These are phyloP conservation scores for Lerema accius DNA, from an alignment of 1,140 invertebrate genomes.

Conservation along the genomic window DNA sequence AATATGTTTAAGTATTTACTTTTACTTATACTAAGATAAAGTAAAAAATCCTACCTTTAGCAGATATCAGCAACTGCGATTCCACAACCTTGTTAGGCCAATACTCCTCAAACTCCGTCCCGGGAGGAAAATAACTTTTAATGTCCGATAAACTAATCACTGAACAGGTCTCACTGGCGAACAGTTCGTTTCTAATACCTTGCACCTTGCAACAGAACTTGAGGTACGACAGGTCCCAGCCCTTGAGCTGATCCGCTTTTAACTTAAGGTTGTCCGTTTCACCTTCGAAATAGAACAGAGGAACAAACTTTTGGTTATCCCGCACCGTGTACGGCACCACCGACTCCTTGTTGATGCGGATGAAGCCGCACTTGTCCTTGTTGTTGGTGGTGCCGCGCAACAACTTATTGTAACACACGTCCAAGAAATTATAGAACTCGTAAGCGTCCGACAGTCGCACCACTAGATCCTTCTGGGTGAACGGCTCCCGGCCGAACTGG, in stretches of 20 bases:
- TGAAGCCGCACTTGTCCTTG: conserved; percentile 95
- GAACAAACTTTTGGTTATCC: conserved; percentile 93
- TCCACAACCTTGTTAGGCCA: conserved; percentile 94
- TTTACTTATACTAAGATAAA: too few species aligned
- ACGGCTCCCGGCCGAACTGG: conserved; percentile 94
- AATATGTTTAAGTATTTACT: too few species aligned
- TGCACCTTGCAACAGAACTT: conserved; percentile 98
- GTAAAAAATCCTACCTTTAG: conserved; percentile 82
- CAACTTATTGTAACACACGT: conserved; percentile 93
- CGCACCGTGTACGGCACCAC: conserved; percentile 96
- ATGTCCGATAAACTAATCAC: conserved; percentile 95
- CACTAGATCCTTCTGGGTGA: conserved; percentile 94
- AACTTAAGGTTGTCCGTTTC: conserved; percentile 94
- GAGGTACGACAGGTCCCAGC: conserved; percentile 95
- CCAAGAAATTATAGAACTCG: conserved; percentile 95
- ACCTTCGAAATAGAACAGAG: conserved; percentile 96
- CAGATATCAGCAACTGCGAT: conserved; percentile 87
- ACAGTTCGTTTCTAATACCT: conserved; percentile 94
- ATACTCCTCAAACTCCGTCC: conserved; percentile 94
- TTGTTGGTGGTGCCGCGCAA: conserved; percentile 85
- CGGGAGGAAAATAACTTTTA: conserved; percentile 94
- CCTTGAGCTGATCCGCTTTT: conserved; percentile 92
- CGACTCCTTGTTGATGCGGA: conserved; percentile 96
- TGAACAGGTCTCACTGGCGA: conserved; percentile 93
- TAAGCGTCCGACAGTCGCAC: conserved; percentile 93